Conservation (phyloP, 64 coral and sea anemone species). For the Stichodactyla mertensii region DNA sequence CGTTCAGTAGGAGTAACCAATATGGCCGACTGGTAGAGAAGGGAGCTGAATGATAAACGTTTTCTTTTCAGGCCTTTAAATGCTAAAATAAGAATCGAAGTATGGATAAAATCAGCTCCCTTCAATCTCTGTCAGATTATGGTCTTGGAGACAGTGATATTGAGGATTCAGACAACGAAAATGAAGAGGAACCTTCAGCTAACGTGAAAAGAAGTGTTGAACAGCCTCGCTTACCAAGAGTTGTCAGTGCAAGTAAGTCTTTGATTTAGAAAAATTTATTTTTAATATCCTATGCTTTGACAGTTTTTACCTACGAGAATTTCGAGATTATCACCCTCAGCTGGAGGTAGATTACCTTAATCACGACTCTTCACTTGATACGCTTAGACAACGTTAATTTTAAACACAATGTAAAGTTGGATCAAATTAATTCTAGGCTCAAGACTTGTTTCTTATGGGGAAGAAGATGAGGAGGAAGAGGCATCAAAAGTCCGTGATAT, state of each 20-base stretch:
- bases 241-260: conserved; percentile 10
- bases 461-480: conserved; percentile 9
- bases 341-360: no score
- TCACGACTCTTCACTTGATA: no score
- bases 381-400: no score
- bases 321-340: no score
- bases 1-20: conserved; percentile 12
- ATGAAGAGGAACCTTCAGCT: not conserved
- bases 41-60: not conserved
- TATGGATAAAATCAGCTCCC: not conserved
- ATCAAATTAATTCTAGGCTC: not conserved
- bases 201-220: not conserved
- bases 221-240: not conserved
- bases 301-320: no score
- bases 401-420: no score
- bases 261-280: no score
- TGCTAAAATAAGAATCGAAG: not conserved
- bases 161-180: conserved; percentile 30
- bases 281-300: no score
- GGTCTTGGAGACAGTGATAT: conserved; percentile 33
- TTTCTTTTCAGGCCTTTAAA: not conserved
- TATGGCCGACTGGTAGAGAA: not conserved
- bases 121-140: conserved; percentile 25
- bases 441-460: conserved; percentile 23
- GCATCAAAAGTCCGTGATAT: not conserved